Conservation (phyloP, 2,888 invertebrate genomes). For the Desoria tigrina region DNA sequence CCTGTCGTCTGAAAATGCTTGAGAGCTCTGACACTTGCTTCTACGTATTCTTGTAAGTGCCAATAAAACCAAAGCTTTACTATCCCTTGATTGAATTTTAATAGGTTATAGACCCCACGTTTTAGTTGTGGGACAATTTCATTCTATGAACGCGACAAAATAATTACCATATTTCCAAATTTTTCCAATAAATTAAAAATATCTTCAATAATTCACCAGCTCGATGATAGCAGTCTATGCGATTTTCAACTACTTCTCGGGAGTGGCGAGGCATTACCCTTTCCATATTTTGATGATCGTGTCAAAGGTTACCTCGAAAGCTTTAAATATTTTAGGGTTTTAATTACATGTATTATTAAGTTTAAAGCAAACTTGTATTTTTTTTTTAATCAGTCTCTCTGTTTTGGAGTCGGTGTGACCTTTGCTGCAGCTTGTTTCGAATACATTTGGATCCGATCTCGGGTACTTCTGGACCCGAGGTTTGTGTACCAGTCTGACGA, state of each 20-base stretch:
- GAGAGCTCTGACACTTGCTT: not conserved
- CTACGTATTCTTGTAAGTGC: not conserved
- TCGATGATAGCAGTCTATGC: not conserved
- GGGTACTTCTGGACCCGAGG: too few species aligned
- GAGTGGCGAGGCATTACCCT: not conserved
- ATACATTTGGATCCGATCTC: too few species aligned
- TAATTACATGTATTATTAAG: too few species aligned
- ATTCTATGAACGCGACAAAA: too few species aligned
- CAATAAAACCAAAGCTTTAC: not conserved
- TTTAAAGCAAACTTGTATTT: too few species aligned
- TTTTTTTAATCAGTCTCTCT: too few species aligned
- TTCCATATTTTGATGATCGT: not conserved
- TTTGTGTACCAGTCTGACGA: too few species aligned
- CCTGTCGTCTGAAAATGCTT: not conserved
- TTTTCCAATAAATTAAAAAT: not conserved
- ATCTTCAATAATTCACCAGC: not conserved
- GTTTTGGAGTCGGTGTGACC: too few species aligned
- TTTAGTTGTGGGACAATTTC: too few species aligned
- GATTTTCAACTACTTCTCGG: not conserved
- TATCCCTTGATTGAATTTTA: not conserved
- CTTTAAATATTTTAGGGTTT: too few species aligned
- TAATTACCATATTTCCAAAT: not conserved
- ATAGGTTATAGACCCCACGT: not conserved
- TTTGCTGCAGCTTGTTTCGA: too few species aligned
- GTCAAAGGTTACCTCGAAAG: not conserved